These are phyloP conservation scores for Scrobipalpa atriplicella DNA, from an alignment of 2,888 invertebrate species.

Conservation along the genomic window DNA sequence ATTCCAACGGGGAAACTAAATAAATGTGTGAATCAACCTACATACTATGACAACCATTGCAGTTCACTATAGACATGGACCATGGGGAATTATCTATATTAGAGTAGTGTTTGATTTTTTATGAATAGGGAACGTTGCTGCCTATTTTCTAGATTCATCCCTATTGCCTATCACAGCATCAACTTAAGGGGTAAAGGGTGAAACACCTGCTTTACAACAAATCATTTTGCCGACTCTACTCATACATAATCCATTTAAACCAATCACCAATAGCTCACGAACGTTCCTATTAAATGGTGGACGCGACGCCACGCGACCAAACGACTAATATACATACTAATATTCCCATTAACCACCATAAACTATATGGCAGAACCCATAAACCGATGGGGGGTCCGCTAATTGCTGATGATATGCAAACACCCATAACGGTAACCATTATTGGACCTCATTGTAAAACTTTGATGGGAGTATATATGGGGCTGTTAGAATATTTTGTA, in stretches of 20 bases:
- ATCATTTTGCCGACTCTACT: conserved; percentile 10
- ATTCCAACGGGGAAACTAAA: too few relatives aligned
- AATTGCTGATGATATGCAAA: conserved; percentile 75
- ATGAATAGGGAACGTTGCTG: too few relatives aligned
- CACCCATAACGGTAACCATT: conserved; percentile 33
- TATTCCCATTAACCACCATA: conserved; percentile 56
- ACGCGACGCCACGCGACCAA: conserved; percentile 62
- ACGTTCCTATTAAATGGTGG: conserved; percentile 39
- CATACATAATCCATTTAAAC: background rate
- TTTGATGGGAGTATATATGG: conserved; percentile 18
- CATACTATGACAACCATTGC: too few relatives aligned
- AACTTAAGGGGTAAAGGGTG: too few relatives aligned
- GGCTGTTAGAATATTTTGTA: conserved; percentile 16
- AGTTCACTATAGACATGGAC: too few relatives aligned
- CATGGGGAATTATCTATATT: too few relatives aligned
- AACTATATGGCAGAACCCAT: conserved; percentile 37
- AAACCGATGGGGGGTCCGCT: conserved; percentile 69
- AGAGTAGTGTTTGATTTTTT: too few relatives aligned
- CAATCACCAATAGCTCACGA: conserved; percentile 18
- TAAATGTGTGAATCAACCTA: too few relatives aligned
- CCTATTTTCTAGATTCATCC: too few relatives aligned
- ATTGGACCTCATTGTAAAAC: conserved; percentile 17
- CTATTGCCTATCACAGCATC: too few relatives aligned
- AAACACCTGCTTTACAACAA: too few relatives aligned
- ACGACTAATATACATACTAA: conserved; percentile 62